Evolutionary conservation across 2,113 vertebrate genomes (phyloP).

Genomic region (Platycercus adscitus): DNA sequence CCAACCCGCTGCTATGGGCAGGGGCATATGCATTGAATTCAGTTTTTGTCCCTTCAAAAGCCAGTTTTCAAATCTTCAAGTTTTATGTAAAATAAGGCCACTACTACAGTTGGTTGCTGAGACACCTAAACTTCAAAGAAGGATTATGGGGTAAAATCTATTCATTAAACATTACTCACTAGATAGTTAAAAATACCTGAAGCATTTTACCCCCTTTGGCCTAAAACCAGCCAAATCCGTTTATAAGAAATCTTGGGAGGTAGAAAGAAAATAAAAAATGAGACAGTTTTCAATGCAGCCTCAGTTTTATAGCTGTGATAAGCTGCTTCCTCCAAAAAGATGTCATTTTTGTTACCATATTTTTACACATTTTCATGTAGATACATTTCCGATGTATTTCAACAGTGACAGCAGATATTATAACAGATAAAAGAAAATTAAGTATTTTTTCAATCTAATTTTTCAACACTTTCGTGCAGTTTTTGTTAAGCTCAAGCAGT

Average conservation of each 20-base stretch:
- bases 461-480: background rate
- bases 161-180: background rate
- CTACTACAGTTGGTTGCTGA: background rate
- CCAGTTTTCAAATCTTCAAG: constrained; percentile 2
- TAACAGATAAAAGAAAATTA: background rate
- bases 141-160: constrained; percentile 4
- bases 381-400: background rate
- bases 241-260: background rate
- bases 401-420: background rate
- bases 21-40: background rate
- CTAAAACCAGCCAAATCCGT: background rate
- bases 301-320: background rate
- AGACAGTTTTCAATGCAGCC: background rate
- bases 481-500: background rate
- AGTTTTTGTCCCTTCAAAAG: background rate
- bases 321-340: background rate
- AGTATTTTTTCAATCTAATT: background rate
- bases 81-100: background rate
- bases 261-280: background rate
- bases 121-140: background rate
- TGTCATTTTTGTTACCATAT: background rate
- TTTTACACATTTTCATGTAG: background rate
- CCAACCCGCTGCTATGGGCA: background rate
- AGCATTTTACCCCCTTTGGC: background rate
- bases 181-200: background rate